Conservation (phyloP, 2,797 vertebrate genomes). For the Pipistrellus nathusii region DNA sequence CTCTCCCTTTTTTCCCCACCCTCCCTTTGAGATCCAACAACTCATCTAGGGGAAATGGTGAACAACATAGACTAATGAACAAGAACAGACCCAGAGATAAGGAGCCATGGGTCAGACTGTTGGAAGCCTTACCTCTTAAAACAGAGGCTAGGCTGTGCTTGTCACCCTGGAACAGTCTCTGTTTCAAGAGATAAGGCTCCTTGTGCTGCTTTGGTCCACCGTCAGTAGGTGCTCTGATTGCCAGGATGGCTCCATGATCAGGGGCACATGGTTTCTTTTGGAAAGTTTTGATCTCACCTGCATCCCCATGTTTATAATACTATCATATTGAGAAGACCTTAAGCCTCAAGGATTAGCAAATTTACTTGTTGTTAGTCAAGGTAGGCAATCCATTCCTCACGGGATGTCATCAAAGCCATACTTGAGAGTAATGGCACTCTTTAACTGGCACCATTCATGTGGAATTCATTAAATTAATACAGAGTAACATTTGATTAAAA, state of each 20-base stretch:
- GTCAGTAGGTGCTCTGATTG: neutral
- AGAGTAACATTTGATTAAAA: conserved; percentile 57
- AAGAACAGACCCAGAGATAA: too few relatives aligned
- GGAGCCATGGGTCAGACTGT: too few relatives aligned
- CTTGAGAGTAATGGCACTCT: neutral
- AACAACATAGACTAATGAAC: too few relatives aligned
- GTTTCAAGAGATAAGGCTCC: neutral
- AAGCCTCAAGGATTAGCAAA: neutral
- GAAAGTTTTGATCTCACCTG: neutral
- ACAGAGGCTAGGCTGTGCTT: neutral
- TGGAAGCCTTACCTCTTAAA: too few relatives aligned
- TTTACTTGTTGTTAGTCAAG: neutral
- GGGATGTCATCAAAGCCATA: neutral
- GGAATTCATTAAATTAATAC: conserved; percentile 25
- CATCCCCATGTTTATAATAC: neutral
- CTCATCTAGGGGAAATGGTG: too few relatives aligned
- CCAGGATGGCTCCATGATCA: neutral
- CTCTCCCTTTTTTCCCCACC: too few relatives aligned
- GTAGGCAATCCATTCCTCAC: neutral
- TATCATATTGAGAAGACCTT: neutral
- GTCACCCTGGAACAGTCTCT: neutral
- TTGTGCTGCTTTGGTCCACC: neutral
- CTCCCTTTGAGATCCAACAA: too few relatives aligned
- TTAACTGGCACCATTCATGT: conserved; percentile 14
- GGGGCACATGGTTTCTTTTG: neutral